phyloP scores from a whole-genome alignment of 2,113 vertebrate species.

The Tetrax tetrax region DNA sequence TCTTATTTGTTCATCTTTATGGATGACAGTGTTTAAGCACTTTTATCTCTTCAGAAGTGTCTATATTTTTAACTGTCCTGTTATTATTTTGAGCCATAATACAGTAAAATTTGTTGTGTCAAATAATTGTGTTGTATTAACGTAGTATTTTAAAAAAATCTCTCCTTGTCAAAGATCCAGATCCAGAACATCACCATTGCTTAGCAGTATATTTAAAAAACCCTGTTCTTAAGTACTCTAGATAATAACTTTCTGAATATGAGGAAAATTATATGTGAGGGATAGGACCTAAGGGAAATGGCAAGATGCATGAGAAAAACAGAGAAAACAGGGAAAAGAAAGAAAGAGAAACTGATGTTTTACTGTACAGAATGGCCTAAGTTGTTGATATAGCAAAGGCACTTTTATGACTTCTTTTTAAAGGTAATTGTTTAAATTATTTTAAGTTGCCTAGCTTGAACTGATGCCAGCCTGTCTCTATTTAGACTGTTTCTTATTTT shows the following conservation, averaged over 20 bases:
- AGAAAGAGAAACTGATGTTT: background rate
- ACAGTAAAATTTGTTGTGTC: background rate
- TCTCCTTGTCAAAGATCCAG: background rate
- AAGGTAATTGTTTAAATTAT: background rate
- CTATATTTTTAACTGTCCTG: background rate
- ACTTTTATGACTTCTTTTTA: conserved; percentile 10
- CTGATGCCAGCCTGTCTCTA: background rate
- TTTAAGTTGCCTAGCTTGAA: background rate
- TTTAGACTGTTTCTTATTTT: background rate
- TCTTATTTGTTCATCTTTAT: background rate
- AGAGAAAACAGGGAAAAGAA: background rate
- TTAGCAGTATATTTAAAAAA: background rate
- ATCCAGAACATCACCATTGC: background rate
- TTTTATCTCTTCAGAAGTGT: background rate
- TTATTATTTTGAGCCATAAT: background rate
- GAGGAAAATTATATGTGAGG: background rate
- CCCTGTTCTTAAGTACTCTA: background rate
- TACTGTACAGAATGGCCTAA: background rate
- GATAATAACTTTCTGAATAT: background rate
- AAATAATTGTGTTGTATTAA: background rate
- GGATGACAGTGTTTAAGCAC: background rate
- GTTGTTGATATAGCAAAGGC: background rate
- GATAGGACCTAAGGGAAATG: background rate
- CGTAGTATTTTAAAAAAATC: background rate
- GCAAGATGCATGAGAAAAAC: background rate